Conservation (phyloP, 2,888 invertebrate species). For the Didymodactylos carnosus region DNA sequence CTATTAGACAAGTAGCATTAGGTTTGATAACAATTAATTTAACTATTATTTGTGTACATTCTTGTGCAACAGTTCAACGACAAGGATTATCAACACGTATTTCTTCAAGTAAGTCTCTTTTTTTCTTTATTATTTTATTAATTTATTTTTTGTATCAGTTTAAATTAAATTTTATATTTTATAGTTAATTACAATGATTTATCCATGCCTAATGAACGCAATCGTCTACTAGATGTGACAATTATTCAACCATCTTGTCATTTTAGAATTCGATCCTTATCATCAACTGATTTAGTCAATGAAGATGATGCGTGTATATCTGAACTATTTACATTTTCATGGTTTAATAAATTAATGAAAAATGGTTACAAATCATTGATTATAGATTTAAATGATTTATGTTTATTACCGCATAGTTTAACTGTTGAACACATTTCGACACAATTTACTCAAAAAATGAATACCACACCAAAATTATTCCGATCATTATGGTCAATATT, state of each 20-base stretch:
- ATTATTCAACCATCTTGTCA: neutral
- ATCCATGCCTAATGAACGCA: too few species aligned
- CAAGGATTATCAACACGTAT: too few species aligned
- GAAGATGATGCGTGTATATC: conserved; percentile 3
- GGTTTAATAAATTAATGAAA: conserved; percentile 10
- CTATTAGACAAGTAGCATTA: neutral
- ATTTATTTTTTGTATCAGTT: neutral
- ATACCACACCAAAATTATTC: too few species aligned
- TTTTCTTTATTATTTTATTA: neutral
- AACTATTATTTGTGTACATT: neutral
- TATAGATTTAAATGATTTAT: neutral
- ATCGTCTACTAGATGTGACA: neutral
- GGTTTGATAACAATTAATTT: neutral
- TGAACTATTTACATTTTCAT: conserved; percentile 5
- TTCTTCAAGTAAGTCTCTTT: too few species aligned
- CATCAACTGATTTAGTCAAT: neutral
- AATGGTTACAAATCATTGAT: conserved; percentile 1
- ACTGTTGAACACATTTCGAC: neutral
- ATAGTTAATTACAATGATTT: too few species aligned
- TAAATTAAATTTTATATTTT: too few species aligned
- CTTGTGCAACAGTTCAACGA: neutral
- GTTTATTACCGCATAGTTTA: neutral
- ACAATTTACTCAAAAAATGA: neutral
- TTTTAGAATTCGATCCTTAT: neutral
- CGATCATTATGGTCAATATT: neutral